phyloP scores from a whole-genome alignment of 2,888 invertebrate species.

The Meliscaeva auricollis region DNA sequence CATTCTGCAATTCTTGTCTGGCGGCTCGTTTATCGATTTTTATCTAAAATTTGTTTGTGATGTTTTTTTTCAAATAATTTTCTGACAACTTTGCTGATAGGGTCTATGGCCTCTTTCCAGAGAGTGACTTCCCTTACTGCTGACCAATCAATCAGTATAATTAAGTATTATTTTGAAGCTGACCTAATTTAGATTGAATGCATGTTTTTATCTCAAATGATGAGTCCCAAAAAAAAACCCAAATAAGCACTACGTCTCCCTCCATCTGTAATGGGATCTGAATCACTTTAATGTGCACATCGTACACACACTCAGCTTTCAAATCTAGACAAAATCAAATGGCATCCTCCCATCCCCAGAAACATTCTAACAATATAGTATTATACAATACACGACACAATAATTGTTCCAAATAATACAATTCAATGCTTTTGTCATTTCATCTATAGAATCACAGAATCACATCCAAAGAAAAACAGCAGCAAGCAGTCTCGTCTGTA shows the following conservation, averaged over 20 bases:
- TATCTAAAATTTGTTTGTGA: too few species aligned
- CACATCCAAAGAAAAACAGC: neutral
- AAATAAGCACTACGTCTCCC: neutral
- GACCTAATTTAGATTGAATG: conserved; percentile 62
- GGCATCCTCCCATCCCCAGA: conserved; percentile 46
- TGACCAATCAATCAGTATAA: too few species aligned
- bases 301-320: conserved; percentile 24
- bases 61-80: too few species aligned
- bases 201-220: conserved; percentile 44
- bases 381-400: conserved; percentile 41
- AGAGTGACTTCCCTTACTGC: too few species aligned
- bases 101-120: too few species aligned
- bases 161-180: too few species aligned
- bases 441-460: neutral
- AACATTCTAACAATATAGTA: conserved; percentile 32
- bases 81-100: too few species aligned
- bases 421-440: conserved; percentile 60
- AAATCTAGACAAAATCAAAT: conserved; percentile 48
- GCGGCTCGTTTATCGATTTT: too few species aligned
- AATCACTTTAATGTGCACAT: conserved; percentile 41
- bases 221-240: conserved; percentile 30
- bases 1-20: too few species aligned
- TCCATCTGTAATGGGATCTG: conserved; percentile 46
- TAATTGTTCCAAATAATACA: conserved; percentile 69
- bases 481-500: conserved; percentile 14